Base-by-base conservation (phyloP, 1,140 invertebrate genomes). In the Caenorhabditis remanei region DNA sequence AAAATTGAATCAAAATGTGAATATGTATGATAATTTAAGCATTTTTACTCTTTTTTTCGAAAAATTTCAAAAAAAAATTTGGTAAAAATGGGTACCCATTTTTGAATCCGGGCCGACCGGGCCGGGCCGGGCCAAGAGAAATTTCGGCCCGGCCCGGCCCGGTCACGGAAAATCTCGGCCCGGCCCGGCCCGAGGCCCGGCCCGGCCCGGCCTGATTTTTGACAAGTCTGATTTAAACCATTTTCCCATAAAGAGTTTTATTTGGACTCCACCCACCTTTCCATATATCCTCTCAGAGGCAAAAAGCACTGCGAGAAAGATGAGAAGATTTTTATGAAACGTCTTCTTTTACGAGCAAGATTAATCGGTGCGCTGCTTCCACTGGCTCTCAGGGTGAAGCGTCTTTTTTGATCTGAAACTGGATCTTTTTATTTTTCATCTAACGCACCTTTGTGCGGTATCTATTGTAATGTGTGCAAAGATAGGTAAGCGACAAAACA, bases 281-380 rank as follows among this genome's bases (percentile, higher is more conserved):
- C 43, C 43, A 75, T 79, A 79, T 48, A 79, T 79, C 19, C 24
- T n/a, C 9, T 13, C 4, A 21, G 21, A 24, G 46, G 19, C 71
- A 79, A 79, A 79, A 79, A 79, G 46, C 71, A 79, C 61, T 41
- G 71, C 21, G 14, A n/a, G n/a, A 41, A 46, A 79, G 71, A 79
- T 8, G 46, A 21, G 61, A 63, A 32, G 24, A 32, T 32, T 79
- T 79, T 79, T 50, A 79, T 79, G 71, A 79, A 79, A 79, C 46
- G 71, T 79, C 71, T 79, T 79, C 71, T 79, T 79, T 79, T 79
- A 79, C 71, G 71, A 79, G 71, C 43, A 79, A 79, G 71, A 79
- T 79, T 50, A 79, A 79, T 79, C 71, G 71, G 71, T n/a, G 71
- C 21, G 14, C 46, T 19, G 71, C 46, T 50, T 40, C 71, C 43